These are phyloP conservation scores for Puffinus mauretanicus DNA, from an alignment of 2,113 vertebrate species.

Conservation along the genomic window DNA sequence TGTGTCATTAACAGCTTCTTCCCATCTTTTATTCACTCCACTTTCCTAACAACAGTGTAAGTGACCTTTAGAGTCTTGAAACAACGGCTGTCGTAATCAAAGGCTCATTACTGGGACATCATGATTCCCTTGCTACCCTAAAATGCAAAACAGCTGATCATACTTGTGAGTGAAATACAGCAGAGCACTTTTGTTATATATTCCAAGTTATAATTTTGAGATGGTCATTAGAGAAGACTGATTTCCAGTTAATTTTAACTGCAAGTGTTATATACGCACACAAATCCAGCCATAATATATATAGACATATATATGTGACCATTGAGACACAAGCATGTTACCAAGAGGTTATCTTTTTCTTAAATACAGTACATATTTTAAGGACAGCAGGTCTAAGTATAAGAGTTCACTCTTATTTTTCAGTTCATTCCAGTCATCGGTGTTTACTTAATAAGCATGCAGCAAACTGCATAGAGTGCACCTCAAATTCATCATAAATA, in stretches of 20 bases:
- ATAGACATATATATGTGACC: conserved; percentile 8
- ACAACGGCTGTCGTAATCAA: neutral
- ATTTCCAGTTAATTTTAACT: conserved; percentile 60
- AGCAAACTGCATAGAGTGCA: conserved; percentile 58
- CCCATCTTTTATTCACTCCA: neutral
- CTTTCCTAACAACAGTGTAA: conserved; percentile 7
- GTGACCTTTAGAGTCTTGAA: conserved; percentile 27
- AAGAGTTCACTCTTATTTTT: conserved; percentile 56
- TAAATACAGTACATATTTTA: conserved; percentile 60
- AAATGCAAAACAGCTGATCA: conserved; percentile 22
- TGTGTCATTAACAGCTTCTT: neutral
- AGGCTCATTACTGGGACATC: neutral
- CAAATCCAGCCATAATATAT: conserved; percentile 58
- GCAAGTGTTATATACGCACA: conserved; percentile 54
- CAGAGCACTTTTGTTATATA: conserved; percentile 16
- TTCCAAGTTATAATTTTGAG: conserved; percentile 28
- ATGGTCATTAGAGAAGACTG: conserved; percentile 32
- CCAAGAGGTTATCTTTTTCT: conserved; percentile 35
- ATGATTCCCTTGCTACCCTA: neutral
- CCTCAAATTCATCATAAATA: conserved; percentile 24
- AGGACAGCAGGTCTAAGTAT: conserved; percentile 67
- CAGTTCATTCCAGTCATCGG: conserved; percentile 55
- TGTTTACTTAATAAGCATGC: conserved; percentile 58
- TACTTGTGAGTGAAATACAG: conserved; percentile 43
- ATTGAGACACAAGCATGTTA: conserved; percentile 55